Conservation (phyloP, 2,797 vertebrate genomes). For the Lophius americanus region DNA sequence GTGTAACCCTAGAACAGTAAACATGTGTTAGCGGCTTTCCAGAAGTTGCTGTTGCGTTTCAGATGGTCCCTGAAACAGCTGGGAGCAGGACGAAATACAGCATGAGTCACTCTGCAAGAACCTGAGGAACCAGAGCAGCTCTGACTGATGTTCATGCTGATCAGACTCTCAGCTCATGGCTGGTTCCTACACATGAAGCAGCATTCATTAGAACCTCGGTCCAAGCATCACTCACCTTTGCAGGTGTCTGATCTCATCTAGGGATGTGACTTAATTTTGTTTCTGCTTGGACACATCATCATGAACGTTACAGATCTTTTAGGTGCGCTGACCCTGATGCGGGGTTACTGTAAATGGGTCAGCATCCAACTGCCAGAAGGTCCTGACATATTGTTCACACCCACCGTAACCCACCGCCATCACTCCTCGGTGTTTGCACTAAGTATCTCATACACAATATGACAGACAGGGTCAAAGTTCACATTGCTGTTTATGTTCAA, state of each 20-base stretch:
- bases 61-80: slow-evolving; percentile 53
- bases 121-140: slow-evolving; percentile 42
- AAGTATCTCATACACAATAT: slow-evolving; percentile 13
- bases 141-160: slow-evolving; percentile 18
- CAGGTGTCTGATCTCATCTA: too few relatives aligned
- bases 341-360: slow-evolving; percentile 45
- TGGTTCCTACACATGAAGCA: too few relatives aligned
- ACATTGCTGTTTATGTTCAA: neutral
- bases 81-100: slow-evolving; percentile 56
- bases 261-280: neutral
- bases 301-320: slow-evolving; percentile 28
- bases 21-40: slow-evolving; percentile 61
- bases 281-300: slow-evolving; percentile 19
- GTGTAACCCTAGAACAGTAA: slow-evolving; percentile 60
- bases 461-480: slow-evolving; percentile 10
- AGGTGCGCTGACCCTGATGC: slow-evolving; percentile 27
- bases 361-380: slow-evolving; percentile 45
- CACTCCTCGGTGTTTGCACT: too few relatives aligned
- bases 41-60: slow-evolving; percentile 58
- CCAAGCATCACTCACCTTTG: too few relatives aligned
- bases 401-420: slow-evolving; percentile 35
- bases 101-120: slow-evolving; percentile 57
- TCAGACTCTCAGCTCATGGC: neutral
- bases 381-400: slow-evolving; percentile 44
- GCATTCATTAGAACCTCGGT: too few relatives aligned